phyloP scores from a whole-genome alignment of 37 sponge, comb jelly and placozoan species.

The Eunapius fragilis region DNA sequence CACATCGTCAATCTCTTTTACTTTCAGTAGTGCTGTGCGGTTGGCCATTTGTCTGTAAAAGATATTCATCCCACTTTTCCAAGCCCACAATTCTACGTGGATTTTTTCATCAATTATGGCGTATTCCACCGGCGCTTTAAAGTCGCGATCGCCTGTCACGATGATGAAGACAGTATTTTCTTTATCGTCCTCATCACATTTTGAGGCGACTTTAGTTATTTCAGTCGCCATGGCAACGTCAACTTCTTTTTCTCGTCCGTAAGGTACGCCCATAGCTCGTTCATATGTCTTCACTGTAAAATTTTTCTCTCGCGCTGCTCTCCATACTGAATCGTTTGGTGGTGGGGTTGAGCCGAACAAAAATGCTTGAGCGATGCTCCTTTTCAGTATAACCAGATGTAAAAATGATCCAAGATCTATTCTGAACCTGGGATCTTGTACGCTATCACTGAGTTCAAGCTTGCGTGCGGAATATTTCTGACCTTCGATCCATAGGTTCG shows the following conservation, averaged over 20 bases:
- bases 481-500: conserved; percentile 38
- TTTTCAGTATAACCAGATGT: background rate
- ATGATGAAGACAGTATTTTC: conserved; percentile 3
- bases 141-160: conserved; percentile 32
- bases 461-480: conserved; percentile 1
- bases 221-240: conserved; percentile 19
- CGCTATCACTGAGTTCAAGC: background rate
- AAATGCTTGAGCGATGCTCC: conserved; percentile 19
- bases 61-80: background rate
- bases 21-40: background rate
- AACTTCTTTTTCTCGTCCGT: conserved; percentile 25
- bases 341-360: conserved; percentile 37
- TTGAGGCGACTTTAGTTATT: background rate
- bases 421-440: conserved; percentile 17
- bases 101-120: background rate
- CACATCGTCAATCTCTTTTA: background rate
- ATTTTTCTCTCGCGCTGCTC: conserved; percentile 9
- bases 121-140: conserved; percentile 6
- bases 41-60: conserved; percentile 10
- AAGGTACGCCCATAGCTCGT: background rate
- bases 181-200: background rate
- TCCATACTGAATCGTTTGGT: conserved; percentile 41
- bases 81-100: conserved; percentile 18
- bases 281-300: conserved; percentile 4
- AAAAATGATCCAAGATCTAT: conserved; percentile 29